A percentile compares a stretch with the other conserved stretches of the same genome.
Evolutionary conservation across 2,113 vertebrate genomes (phyloP).

Genomic region (Platysternon megacephalum): DNA sequence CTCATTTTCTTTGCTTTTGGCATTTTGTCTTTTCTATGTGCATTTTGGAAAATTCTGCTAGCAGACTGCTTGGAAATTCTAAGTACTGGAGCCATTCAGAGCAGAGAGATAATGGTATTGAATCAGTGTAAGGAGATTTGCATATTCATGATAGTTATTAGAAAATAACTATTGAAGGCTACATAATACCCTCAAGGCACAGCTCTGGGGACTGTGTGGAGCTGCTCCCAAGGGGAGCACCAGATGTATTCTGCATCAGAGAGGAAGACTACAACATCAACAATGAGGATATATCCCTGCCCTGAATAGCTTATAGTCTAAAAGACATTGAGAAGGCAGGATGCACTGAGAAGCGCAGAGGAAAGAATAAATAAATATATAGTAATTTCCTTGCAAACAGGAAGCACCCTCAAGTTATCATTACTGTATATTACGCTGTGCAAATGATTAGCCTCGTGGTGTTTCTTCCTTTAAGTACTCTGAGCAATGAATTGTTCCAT

Average conservation of each 20-base stretch:
- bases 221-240: not conserved
- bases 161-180: not conserved
- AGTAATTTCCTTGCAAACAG: not conserved
- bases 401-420: not conserved
- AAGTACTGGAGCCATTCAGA: fast-evolving
- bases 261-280: not conserved
- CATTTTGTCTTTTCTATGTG: not conserved
- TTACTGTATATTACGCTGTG: not conserved
- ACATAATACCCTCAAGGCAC: not conserved
- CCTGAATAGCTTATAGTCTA: not conserved
- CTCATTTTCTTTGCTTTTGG: not conserved
- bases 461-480: not conserved
- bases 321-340: not conserved
- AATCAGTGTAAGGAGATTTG: not conserved
- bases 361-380: not conserved
- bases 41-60: not conserved
- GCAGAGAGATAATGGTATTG: not conserved
- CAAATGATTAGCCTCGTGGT: not conserved
- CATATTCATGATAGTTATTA: not conserved
- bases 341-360: not conserved
- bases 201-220: not conserved
- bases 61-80: not conserved
- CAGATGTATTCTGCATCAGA: not conserved
- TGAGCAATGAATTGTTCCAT: not conserved
- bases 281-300: not conserved